Base-by-base conservation (phyloP, 2,113 vertebrate species). In the Nannobrachium achirus region DNA sequence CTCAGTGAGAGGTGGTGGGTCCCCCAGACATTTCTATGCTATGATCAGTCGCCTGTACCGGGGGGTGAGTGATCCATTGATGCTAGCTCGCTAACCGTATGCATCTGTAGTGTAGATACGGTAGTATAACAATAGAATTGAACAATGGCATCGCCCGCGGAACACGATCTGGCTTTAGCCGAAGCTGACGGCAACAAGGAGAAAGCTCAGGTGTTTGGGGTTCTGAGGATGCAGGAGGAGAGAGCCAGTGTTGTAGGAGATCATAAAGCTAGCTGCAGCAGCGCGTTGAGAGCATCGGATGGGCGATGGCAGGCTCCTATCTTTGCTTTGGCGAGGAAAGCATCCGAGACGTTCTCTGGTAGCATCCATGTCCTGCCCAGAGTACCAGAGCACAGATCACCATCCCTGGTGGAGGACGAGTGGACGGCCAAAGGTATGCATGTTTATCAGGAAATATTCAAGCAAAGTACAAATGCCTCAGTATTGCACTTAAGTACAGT, bases 271-370 rank as follows among this genome's bases (percentile, higher is more conserved):
- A 81, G 56, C 33, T 40, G 51, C 13, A 46, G 70, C 39, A 46
- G 77, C 73, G 56, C 76, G 6, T 58, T 62, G 60, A 89, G 83
- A 69, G 85, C 85, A 58, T 89, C 75, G 63, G 92, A 93, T 62
- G 92, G 92, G 19, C 87, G 92, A 78, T 94, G 93, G 93, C 93
- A 94, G 82, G 92, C 91, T 81, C 93, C 93, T 40, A 93, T 94
- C 67, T 94, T 94, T 71, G 93, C 93, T 8, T 73, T 94, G 69
- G 93, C 92, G 63, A 90, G 93, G 75, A 94, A 93, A 89, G 92
- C 92, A 33, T 93, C 92, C 16, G 93, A 94, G 79, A 93, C 93
- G 56, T 83, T 93, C 75, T 91, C 92, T 57, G 92, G 93, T 71
- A 92, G 92, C 84, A 93, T 93, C 82, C 91, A 93, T 13, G 92